Evolutionary conservation across 1,140 invertebrate genomes (phyloP).

Genomic region (Scaptomyza montana): DNA sequence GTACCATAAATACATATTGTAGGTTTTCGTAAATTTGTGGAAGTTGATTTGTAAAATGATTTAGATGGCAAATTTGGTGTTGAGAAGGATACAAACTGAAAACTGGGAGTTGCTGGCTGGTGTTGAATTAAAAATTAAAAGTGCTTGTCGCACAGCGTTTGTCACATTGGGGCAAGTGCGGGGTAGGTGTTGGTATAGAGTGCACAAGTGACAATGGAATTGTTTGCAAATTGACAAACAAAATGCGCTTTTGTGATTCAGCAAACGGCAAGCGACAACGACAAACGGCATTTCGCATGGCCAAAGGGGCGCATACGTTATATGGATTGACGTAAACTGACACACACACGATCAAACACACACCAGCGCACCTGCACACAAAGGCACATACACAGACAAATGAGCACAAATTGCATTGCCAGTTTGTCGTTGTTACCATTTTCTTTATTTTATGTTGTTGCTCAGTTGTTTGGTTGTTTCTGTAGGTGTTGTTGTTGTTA

Average conservation of each 20-base stretch:
- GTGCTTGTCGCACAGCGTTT: slow-evolving; percentile 37
- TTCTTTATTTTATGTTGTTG: slow-evolving; percentile 17
- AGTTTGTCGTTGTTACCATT: slow-evolving; percentile 42
- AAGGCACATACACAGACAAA: slow-evolving; percentile 41
- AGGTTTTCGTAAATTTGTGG: too few species aligned
- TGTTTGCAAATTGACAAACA: slow-evolving; percentile 48
- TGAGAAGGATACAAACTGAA: slow-evolving; percentile 9
- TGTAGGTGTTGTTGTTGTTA: slow-evolving; percentile 17
- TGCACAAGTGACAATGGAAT: slow-evolving; percentile 48
- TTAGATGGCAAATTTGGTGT: slow-evolving; percentile 3
- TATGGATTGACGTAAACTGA: slow-evolving; percentile 55
- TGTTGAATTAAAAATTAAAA: slow-evolving; percentile 68
- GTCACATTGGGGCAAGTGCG: not conserved
- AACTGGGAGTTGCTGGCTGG: slow-evolving; percentile 13
- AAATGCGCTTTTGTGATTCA: slow-evolving; percentile 45
- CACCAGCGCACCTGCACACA: not conserved
- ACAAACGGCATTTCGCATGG: slow-evolving; percentile 31
- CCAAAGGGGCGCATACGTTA: slow-evolving; percentile 59
- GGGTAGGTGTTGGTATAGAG: not conserved
- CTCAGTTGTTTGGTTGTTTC: slow-evolving; percentile 1
- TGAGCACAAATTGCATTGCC: slow-evolving; percentile 64
- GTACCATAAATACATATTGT: too few species aligned
- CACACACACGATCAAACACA: slow-evolving; percentile 7
- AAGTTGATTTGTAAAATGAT: not conserved
- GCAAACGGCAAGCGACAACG: slow-evolving; percentile 34